Evolutionary conservation across 2,888 invertebrate genomes (phyloP), one percentile per base, ranked within the genome.

Genomic region (Plebejus argus): DNA sequence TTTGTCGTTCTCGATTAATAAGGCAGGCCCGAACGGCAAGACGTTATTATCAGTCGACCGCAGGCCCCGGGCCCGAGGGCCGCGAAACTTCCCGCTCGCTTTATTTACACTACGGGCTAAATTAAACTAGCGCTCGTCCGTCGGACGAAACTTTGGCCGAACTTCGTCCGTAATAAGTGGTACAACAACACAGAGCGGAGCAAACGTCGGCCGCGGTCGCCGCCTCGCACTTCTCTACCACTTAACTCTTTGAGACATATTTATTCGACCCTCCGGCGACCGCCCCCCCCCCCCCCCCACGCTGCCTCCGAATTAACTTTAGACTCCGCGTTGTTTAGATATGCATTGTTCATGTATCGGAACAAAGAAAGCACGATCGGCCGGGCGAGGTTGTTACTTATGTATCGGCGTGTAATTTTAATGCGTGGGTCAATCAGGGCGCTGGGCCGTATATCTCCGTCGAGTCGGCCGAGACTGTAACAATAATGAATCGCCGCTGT

Each of bases 1-100:
- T 94, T 94, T 94, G 94, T 94, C 94, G 94, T 94, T 93, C 93
- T 92, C 94, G 93, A 94, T 94, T 94, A 94, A 94, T 94, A 94
- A 94, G 93, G 93, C 93, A 90, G 91, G 89, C 91, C 89, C 89
- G 87, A 87, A 88, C 86, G 89, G 89, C 86, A 87, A 87, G 86
- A 91, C 91, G 92, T 94, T 94, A 94, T 94, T 94, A 92, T 92
- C 93, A 90, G 88, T 89, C 87, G 91, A 91, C 93, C 93, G 90
- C 92, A 90, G 86, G 81, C 81, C 78, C 82, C 81, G 81, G 80
- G 70, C 78, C 80, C 86, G 87, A 85, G 89, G 87, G 88, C 90
- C 91, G 86, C 89, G 88, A 89, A 93, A 93, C 93, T 93, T 93
- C 90, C 88, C 90, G 85, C 90, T 90, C 90, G 92, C 92, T 94